Base-by-base conservation (phyloP, 2,888 invertebrate genomes). In the Agonopterix arenella region DNA sequence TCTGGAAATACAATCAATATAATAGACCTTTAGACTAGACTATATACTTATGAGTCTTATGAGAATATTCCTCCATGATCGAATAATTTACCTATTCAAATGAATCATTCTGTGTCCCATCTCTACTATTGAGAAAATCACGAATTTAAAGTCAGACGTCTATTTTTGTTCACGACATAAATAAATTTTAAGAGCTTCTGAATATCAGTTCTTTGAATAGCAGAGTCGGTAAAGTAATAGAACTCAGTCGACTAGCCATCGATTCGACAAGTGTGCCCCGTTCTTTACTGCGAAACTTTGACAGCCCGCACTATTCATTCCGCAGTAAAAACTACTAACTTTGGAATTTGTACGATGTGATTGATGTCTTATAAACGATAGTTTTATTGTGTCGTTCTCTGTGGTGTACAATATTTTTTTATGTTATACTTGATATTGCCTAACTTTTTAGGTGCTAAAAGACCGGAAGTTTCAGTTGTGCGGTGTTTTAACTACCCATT, bases 121-220 rank as follows among this genome's bases (percentile, higher is more conserved):
- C 28, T 28, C 52, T 45, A 48, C 48, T 43, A 52, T 55, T 53
- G 54, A 54, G 44, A 52, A 52, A 55, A 54, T 60, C 58, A 51
- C 55, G 58, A 62, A 62, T 62, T 57, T 58, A 56, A 54, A 57
- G 55, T 57, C 55, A 57, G 51, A 55, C 52, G 64, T 63, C 64
- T 62, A 62, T 66, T 64, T 66, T 67, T 67, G 64, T 66, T 65
- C 59, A 53, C 55, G 54, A 59, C 47, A 59, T 58, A 63, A 28
- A 70, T 73, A 71, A 66, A 71, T 68, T 68, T 62, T 61, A 57
- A 65, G 60, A 62, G 62, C 62, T 64, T 58, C 52, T 55, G 55
- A 63, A 65, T 65, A 64, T 60, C 66, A 62, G 66, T 67, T 65
- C 57, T 57, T 60, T 52, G 51, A 54, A 49, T 45, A 38, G 43